Evolutionary conservation across 2,888 invertebrate genomes (phyloP).

Genomic region (Meta bourneti): DNA sequence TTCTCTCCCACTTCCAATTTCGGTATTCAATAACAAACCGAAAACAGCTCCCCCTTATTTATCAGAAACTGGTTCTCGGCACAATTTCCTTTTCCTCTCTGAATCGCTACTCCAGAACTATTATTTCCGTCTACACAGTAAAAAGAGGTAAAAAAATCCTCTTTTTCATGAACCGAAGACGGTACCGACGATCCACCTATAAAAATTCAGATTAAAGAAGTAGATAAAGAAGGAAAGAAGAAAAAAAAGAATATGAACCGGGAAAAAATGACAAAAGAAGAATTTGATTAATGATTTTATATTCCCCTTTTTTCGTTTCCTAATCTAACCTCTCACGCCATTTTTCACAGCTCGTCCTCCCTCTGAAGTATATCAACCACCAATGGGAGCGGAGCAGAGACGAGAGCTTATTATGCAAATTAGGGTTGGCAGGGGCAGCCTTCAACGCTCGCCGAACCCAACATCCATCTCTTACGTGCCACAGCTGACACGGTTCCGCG

Average conservation of each 20-base stretch:
- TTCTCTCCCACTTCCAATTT: slow-evolving; percentile 2
- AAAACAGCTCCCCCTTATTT: slow-evolving; percentile 32
- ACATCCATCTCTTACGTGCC: slow-evolving; percentile 74
- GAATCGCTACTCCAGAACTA: slow-evolving; percentile 53
- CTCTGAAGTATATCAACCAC: slow-evolving; percentile 71
- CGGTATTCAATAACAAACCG: slow-evolving; percentile 55
- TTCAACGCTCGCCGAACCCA: slow-evolving; percentile 63
- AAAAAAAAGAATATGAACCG: slow-evolving; percentile 28
- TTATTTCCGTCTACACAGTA: slow-evolving; percentile 30
- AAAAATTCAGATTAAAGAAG: slow-evolving; percentile 76
- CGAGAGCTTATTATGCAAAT: slow-evolving; percentile 76
- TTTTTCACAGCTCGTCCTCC: slow-evolving; percentile 75
- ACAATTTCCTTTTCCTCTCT: slow-evolving; percentile 14
- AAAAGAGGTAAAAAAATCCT: neutral
- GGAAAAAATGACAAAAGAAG: slow-evolving; percentile 56
- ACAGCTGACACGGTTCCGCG: slow-evolving; percentile 74
- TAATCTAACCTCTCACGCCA: slow-evolving; percentile 76
- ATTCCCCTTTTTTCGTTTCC: slow-evolving; percentile 75
- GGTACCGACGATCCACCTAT: slow-evolving; percentile 61
- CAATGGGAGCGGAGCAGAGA: slow-evolving; percentile 70
- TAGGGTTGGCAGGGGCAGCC: slow-evolving; percentile 73
- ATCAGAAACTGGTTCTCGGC: slow-evolving; percentile 9
- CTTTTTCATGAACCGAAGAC: slow-evolving; percentile 20
- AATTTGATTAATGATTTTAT: slow-evolving; percentile 77
- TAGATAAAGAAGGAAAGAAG: slow-evolving; percentile 43